Base-by-base conservation (phyloP, 2,888 invertebrate species). In the Stramonita haemastoma region DNA sequence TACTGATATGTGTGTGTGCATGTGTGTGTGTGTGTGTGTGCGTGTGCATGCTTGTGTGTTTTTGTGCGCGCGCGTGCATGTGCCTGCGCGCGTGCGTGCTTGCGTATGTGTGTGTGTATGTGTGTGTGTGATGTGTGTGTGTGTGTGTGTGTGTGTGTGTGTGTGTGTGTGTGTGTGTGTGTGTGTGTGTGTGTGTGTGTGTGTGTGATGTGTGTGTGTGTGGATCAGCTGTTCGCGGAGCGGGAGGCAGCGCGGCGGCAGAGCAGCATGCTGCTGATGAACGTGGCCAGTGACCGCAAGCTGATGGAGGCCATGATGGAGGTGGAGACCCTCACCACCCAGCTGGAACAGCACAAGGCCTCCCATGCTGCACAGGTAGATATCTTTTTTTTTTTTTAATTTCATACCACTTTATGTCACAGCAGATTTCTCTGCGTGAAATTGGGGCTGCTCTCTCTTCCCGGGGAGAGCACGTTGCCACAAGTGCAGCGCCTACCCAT, bases 231-330 rank as follows among this genome's bases (percentile, higher is more conserved):
- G 87, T 90, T 93, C 85, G 93, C 93, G 1, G 92, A 94, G 89
- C 92, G 92, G 79, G 93, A 93, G 60, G 94, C 94, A 86, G 94
- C 94, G 85, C 93, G 93, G 60, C 90, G 95, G 17, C 93, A 95
- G 91, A 95, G 95, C 91, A 91, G 92, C 70, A 93, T 93, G 70
- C 90, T 95, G 83, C 89, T 95, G 90, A 90, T 91, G 32, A 92
- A 93, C 32, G 93, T 94, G 22, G 91, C 93, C 0, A 91, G 93
- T 2, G 93, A 95, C 60, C 92, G 93, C 56, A 92, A 93, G 88
- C 91, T 95, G 36, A 93, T 93, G 92, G 92, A 93, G 73, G 94
- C 95, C 15, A 87, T 95, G 89, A 91, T 93, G 79, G 93, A 94
- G 66, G 93, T 95, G 26, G 95, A 94, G 84, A 92, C 93, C 57